Base-by-base conservation (phyloP, 2,888 invertebrate species). In the Leucophenga montana region DNA sequence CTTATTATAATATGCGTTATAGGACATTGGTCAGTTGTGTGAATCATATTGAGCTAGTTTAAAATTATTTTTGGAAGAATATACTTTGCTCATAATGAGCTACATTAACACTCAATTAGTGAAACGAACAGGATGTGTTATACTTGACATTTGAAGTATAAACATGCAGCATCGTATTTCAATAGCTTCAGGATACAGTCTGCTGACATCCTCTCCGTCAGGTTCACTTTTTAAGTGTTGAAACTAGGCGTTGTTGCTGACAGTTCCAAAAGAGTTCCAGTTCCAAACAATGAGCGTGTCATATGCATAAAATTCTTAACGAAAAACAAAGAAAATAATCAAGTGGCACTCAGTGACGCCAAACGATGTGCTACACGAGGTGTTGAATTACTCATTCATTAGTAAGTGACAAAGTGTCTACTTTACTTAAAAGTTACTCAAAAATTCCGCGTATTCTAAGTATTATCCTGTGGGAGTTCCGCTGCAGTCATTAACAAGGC, bases 371-470 rank as follows among this genome's bases (percentile, higher is more conserved):
- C 56, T 56, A 74, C 72, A 44, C 33, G 66, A 72, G 77, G 83
- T 81, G 73, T 83, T 72, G 66, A 67, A 75, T 81, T 81, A 78
- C 68, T 79, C 80, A 83, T 83, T 79, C 80, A 83, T 83, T 83
- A 81, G 76, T 78, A 81, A 81, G 79, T 83, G 83, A 78, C 76
- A 75, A 39, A 5, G 39, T 39, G 8, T 39, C 4, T 39, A 11
- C 39, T 39, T 8, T 11, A 39, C 5, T 39, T 8, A 39, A 39
- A 39, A 39, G 8, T 39, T 39, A 39, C 8, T 39, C 8, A 39
- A n/a, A 39, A 78, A 65, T 68, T 59, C 71, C n/a, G 75, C 76
- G 69, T 70, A 76, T 82, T 77, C 81, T 78, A 78, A 78, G 81
- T 73, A 72, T 73, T 71, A 73, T 81, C 78, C 78, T 77, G 71